Evolutionary conservation across 2,797 vertebrate species (phyloP).

Genomic region (Scyliorhinus canicula): DNA sequence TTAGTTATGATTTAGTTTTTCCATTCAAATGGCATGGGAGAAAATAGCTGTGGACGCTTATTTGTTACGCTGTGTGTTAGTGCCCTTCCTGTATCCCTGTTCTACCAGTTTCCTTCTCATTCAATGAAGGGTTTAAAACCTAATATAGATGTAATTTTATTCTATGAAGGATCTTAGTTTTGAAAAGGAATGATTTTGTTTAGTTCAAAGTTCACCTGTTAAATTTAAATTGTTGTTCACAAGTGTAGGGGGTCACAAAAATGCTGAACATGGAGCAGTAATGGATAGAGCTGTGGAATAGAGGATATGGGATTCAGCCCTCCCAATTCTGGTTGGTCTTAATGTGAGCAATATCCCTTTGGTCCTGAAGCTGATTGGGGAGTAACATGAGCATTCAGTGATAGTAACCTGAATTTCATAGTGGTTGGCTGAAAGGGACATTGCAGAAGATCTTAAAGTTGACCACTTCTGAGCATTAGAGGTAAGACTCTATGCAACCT

Average conservation of each 20-base stretch:
- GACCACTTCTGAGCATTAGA: not conserved
- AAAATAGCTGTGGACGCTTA: not conserved
- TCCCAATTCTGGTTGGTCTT: not conserved
- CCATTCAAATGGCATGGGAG: not conserved
- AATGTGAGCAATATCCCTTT: not conserved
- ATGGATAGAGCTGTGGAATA: not conserved
- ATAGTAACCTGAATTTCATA: not conserved
- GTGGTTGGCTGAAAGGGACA: not conserved
- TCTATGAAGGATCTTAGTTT: not conserved
- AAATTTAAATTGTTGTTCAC: not conserved
- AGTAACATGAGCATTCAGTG: not conserved
- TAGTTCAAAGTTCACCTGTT: not conserved
- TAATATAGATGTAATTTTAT: not conserved
- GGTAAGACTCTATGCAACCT: not conserved
- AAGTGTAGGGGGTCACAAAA: not conserved
- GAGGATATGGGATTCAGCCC: not conserved
- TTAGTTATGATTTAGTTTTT: not conserved
- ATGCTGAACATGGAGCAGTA: not conserved
- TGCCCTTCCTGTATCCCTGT: not conserved
- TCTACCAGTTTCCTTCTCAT: not conserved
- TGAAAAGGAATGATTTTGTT: not conserved
- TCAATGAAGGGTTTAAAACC: not conserved
- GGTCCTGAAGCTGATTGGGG: not conserved
- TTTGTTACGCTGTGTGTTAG: not conserved
- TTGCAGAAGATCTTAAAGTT: not conserved